These are phyloP conservation scores for Mystacornis crossleyi DNA, from an alignment of 2,113 vertebrate species.

Conservation along the genomic window DNA sequence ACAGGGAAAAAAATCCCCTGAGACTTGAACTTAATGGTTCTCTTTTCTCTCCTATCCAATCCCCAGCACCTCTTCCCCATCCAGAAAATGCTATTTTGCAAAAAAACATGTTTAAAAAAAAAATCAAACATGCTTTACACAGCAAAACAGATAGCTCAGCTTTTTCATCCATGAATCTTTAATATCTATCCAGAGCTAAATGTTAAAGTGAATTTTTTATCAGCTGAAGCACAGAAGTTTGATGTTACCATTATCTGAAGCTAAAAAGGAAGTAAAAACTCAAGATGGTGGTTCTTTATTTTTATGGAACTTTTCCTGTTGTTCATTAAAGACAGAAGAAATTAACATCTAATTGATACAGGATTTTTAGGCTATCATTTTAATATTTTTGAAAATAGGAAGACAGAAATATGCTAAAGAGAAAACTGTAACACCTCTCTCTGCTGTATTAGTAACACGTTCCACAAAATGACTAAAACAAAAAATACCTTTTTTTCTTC, in stretches of 20 bases:
- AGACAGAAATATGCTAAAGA: neutral
- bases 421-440: neutral
- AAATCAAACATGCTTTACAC: neutral
- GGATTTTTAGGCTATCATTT: neutral
- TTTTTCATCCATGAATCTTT: constrained; percentile 33
- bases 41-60: neutral
- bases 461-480: neutral
- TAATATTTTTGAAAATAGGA: neutral
- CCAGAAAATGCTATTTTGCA: neutral
- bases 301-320: neutral
- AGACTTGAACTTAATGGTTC: neutral
- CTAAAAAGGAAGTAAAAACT: constrained; percentile 1
- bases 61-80: neutral
- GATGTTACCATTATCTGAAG: neutral
- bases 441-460: neutral
- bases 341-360: neutral
- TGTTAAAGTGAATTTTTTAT: constrained; percentile 11
- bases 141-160: neutral
- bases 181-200: neutral
- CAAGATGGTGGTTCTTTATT: neutral
- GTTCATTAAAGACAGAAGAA: neutral
- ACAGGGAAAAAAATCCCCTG: neutral
- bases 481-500: neutral
- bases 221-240: neutral
- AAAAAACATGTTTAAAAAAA: neutral